Conservation (phyloP, 2,113 vertebrate genomes). For the Calidris pugnax region DNA sequence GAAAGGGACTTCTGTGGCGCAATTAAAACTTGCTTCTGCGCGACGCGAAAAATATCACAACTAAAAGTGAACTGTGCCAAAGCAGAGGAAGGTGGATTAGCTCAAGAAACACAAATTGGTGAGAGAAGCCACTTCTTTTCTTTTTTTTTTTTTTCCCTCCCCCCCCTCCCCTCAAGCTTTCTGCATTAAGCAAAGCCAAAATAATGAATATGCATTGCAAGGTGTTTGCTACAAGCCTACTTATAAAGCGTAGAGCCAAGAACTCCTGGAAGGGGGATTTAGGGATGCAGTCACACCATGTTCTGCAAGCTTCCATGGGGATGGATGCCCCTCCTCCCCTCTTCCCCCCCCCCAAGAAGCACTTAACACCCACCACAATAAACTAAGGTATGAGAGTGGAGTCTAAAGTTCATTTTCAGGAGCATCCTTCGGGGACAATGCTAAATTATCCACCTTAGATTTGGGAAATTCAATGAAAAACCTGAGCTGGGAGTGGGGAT, state of each 20-base stretch:
- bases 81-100: constrained; percentile 29
- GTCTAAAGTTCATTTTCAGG: background rate
- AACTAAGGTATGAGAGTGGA: background rate
- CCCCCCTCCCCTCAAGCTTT: background rate
- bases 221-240: constrained; percentile 46
- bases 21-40: constrained; percentile 31
- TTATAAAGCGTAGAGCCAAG: background rate
- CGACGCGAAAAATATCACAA: background rate
- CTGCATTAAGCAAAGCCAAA: constrained; percentile 16
- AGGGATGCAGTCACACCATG: background rate
- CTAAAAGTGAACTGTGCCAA: constrained; percentile 26
- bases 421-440: background rate
- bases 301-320: background rate
- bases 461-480: background rate
- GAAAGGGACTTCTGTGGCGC: background rate
- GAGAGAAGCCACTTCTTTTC: background rate
- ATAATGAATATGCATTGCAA: constrained; percentile 52
- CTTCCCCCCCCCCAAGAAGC: background rate
- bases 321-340: background rate
- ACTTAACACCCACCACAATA: background rate
- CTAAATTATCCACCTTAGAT: background rate
- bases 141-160: background rate
- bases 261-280: constrained; percentile 37
- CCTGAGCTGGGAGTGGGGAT: background rate
- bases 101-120: constrained; percentile 37